Evolutionary conservation across 2,797 vertebrate genomes (phyloP), one percentile per base, ranked within the genome.

Genomic region (Eleutherodactylus coqui): DNA sequence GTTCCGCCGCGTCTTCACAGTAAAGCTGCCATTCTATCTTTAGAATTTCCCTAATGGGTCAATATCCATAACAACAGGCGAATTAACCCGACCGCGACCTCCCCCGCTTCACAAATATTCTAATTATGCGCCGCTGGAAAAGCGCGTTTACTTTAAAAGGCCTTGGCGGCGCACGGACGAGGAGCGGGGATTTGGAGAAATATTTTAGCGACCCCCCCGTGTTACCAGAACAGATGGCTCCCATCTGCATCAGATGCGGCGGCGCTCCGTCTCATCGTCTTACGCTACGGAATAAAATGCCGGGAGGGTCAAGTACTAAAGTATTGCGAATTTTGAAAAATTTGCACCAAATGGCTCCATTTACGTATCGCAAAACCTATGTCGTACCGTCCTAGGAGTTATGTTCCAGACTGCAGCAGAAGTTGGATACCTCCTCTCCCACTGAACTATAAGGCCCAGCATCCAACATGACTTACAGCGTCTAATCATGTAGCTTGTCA

Each of bases 51-150:
- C 89, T 89, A 84, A 88, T 79, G 87, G 87, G 80, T 77, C 60
- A 0, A 21, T 84, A 91, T 91, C 90, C 90, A 89, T 90, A 91
- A 91, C 89, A 91, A 91, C 88, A 90, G 3, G 70, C 75, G 78
- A 85, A 64, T 14, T 75, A 89, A 85, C 87, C 88, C 85, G 80
- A 85, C 87, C 67, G 87, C 51, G 75, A 87, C 80, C 85, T 79
- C 73, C 85, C 32, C 64, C 80, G 87, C 89, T 89, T 78, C 69
- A 89, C 85, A 90, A 92, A 90, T 91, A 92, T 92, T 91, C 90
- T 89, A 88, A 85, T 89, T 34, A 73, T 85, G 21, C 51, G 64
- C 47, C 8, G 53, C 70, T 78, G 73, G 55, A 32, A 82, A 67
- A 9, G 60, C 58, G 24, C 13, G 38, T 75, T 86, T 80, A 80